These are phyloP conservation scores for Beroe forskalii DNA, from an alignment of 37 sponge, comb jelly and placozoan genomes.

Conservation along the genomic window DNA sequence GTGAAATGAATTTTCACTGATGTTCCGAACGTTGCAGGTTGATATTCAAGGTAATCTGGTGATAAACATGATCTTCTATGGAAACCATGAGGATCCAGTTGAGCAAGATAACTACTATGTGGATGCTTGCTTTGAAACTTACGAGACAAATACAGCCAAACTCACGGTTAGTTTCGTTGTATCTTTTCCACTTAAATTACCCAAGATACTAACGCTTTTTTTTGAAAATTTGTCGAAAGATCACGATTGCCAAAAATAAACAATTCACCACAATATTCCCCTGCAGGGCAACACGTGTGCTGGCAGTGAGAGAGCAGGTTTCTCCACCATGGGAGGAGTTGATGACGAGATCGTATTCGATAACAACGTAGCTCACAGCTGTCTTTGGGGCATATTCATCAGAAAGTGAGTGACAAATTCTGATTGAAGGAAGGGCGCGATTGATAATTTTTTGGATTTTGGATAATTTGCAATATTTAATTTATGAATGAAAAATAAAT, in stretches of 20 bases:
- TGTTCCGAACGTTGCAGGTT: neutral
- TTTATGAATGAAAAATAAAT: too few species aligned
- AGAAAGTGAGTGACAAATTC: conserved; percentile 39
- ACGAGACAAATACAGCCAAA: neutral
- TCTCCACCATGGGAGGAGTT: neutral
- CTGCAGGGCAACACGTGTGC: conserved; percentile 1
- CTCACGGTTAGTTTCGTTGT: neutral
- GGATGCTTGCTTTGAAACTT: conserved; percentile 7
- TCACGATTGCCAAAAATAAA: too few species aligned
- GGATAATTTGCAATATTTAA: too few species aligned
- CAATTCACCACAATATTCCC: too few species aligned
- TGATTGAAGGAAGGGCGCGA: too few species aligned
- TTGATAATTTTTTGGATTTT: too few species aligned
- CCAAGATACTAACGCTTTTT: too few species aligned
- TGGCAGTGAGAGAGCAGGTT: conserved; percentile 12
- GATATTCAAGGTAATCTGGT: neutral
- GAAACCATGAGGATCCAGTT: conserved; percentile 3
- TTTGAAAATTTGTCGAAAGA: too few species aligned
- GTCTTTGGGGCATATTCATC: conserved; percentile 41
- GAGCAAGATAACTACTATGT: conserved; percentile 35
- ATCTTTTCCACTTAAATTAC: too few species aligned
- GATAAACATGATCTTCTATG: conserved; percentile 3
- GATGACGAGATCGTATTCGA: neutral
- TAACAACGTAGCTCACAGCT: conserved; percentile 29
- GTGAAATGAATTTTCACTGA: too few species aligned